A percentile compares a stretch with the other conserved stretches of the same genome.
These are phyloP conservation scores for Eurystomus gularis DNA, from an alignment of 2,113 vertebrate genomes.

Conservation along the genomic window DNA sequence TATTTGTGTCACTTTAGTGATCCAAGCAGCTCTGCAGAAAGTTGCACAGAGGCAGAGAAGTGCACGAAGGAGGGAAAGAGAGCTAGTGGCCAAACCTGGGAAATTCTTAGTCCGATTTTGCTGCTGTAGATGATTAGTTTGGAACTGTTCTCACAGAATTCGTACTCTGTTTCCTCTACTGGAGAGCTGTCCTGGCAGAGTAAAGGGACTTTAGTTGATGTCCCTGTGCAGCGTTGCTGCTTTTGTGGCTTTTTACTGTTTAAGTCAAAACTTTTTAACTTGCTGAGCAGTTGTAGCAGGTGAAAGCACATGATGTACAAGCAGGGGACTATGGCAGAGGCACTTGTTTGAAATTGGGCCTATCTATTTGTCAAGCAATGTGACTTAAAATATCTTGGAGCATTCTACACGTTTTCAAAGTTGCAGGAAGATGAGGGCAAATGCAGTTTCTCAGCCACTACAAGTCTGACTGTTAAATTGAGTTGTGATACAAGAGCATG, in stretches of 20 bases:
- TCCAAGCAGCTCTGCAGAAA: background rate
- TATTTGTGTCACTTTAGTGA: background rate
- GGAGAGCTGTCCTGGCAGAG: background rate
- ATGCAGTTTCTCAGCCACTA: background rate
- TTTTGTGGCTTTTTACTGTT: background rate
- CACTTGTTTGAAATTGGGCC: background rate
- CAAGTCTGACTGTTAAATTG: background rate
- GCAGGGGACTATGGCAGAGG: background rate
- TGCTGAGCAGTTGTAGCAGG: background rate
- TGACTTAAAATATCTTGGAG: background rate
- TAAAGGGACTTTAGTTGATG: background rate
- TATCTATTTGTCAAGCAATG: accelerated
- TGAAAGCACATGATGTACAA: background rate
- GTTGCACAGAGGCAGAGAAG: background rate
- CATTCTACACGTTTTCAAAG: background rate
- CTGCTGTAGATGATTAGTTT: background rate
- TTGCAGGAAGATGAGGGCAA: too few species aligned
- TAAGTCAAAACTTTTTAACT: background rate
- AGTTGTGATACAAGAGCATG: background rate
- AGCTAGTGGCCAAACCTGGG: background rate
- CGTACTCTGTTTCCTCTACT: background rate
- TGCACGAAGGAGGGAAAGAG: background rate
- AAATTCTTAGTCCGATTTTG: background rate
- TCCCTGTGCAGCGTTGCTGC: background rate
- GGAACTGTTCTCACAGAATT: background rate